phyloP scores from a whole-genome alignment of 2,797 vertebrate species.

The Rhincodon typus region DNA sequence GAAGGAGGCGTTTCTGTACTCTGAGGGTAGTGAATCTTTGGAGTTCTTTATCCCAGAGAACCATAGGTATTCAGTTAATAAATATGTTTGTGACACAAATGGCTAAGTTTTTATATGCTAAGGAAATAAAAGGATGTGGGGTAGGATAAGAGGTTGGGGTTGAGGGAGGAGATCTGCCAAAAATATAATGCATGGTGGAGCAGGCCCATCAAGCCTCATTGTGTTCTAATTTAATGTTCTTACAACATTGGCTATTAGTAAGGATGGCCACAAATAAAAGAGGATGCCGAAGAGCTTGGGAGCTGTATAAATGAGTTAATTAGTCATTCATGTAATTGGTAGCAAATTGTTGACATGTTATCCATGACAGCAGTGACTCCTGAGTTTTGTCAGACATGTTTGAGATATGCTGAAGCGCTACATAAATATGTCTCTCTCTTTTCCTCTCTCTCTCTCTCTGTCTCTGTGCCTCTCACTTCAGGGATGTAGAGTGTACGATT shows the following conservation, averaged over 20 bases:
- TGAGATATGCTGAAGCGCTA: background rate
- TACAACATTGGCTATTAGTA: background rate
- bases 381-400: background rate
- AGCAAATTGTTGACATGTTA: background rate
- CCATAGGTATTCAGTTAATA: background rate
- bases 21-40: background rate
- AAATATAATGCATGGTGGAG: background rate
- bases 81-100: background rate
- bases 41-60: background rate
- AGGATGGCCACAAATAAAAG: background rate
- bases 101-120: background rate
- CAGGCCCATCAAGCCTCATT: background rate
- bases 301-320: background rate
- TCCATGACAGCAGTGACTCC: background rate
- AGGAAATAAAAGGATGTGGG: background rate
- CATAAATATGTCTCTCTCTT: background rate
- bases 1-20: background rate
- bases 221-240: background rate
- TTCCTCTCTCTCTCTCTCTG: too few species aligned
- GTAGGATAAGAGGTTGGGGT: background rate
- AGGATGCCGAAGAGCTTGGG: background rate
- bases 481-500: background rate
- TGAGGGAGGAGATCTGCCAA: background rate
- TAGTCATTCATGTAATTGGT: background rate
- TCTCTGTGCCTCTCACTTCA: too few species aligned